These are phyloP conservation scores for Hermaeophaga mercurialis DNA, from an alignment of 2,888 invertebrate genomes.

Conservation along the genomic window DNA sequence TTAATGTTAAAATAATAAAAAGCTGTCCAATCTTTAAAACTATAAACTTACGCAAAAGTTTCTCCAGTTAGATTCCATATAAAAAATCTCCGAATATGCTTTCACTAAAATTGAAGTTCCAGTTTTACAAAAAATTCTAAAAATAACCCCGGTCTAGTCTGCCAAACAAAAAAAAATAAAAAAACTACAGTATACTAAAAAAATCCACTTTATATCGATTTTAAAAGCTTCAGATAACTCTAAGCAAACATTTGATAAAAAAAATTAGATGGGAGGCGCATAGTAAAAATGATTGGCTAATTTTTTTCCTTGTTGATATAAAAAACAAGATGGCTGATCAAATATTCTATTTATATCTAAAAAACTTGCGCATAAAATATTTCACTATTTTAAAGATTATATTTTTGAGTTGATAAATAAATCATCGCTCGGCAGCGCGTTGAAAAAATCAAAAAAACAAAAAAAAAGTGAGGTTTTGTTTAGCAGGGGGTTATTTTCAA, in stretches of 20 bases:
- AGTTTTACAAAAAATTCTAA: conserved; percentile 29
- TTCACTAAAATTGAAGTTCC: conserved; percentile 13
- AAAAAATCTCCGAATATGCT: conserved; percentile 4
- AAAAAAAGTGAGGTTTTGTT: too few relatives aligned
- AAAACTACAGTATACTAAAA: conserved; percentile 4
- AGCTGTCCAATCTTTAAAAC: too few relatives aligned
- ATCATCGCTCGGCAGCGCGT: too few relatives aligned
- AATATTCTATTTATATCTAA: conserved; percentile 57
- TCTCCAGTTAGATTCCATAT: conserved; percentile 1
- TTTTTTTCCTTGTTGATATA: conserved; percentile 39
- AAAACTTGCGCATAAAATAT: conserved; percentile 30
- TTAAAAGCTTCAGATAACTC: conserved; percentile 27
- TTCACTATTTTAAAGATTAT: conserved; percentile 23
- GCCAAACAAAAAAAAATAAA: conserved; percentile 26
- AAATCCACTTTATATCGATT: conserved; percentile 17
- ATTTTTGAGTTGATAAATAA: too few relatives aligned
- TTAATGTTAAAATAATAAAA: too few relatives aligned
- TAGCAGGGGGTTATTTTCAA: conserved; percentile 28
- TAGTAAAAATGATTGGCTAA: conserved; percentile 36
- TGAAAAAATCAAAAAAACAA: too few relatives aligned
- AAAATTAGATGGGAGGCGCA: conserved; percentile 30
- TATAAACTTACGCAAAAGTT: conserved; percentile 5
- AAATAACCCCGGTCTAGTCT: conserved; percentile 29
- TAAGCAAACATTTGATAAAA: conserved; percentile 34
- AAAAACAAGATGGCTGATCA: conserved; percentile 55